A percentile compares a stretch with the other conserved stretches of the same genome.
phyloP scores from a whole-genome alignment of 2,797 vertebrate genomes.

The Helostoma temminkii region DNA sequence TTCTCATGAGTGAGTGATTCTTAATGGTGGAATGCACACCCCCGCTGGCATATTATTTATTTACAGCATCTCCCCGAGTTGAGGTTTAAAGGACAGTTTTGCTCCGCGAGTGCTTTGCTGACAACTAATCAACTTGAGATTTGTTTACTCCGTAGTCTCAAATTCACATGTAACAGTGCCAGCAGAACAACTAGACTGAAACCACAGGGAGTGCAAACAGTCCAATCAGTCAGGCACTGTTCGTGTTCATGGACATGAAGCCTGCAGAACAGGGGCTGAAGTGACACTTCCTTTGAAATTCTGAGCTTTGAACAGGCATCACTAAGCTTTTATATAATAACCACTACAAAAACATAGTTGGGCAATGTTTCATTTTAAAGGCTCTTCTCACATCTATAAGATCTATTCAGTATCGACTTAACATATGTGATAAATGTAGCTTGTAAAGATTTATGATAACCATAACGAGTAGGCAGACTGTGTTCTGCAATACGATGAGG shows the following conservation, averaged over 20 bases:
- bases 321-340: background rate
- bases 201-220: background rate
- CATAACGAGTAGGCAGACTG: background rate
- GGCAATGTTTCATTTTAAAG: background rate
- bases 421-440: background rate
- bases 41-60: conserved; percentile 21
- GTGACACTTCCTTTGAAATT: background rate
- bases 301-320: background rate
- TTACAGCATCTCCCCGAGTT: conserved; percentile 21
- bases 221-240: background rate
- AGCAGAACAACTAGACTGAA: conserved; percentile 14
- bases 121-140: conserved; percentile 8
- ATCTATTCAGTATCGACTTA: background rate
- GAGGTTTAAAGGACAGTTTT: conserved; percentile 16
- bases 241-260: conserved; percentile 8
- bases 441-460: background rate
- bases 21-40: background rate
- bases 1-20: background rate
- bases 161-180: conserved; percentile 7
- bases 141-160: conserved; percentile 16
- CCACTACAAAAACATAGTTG: background rate
- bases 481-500: background rate
- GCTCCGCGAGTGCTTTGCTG: conserved; percentile 3
- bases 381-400: background rate
- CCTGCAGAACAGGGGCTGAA: background rate